Percentiles rank a stretch among this genome's conserved stretches.
Evolutionary conservation across 2,888 invertebrate species (phyloP).

Genomic region (Mantis religiosa): DNA sequence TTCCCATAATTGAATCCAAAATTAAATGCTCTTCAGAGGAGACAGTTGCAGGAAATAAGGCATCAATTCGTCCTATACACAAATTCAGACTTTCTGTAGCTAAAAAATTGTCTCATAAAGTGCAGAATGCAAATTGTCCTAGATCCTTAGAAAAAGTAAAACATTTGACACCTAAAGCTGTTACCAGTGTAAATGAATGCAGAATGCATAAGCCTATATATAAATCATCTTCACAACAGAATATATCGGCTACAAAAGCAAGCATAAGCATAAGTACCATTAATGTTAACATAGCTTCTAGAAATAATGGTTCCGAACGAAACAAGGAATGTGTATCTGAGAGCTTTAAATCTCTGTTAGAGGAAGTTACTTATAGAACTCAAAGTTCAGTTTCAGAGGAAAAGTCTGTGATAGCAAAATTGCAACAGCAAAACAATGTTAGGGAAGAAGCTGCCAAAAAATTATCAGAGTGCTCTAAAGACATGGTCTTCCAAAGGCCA

Average conservation of each 20-base stretch:
- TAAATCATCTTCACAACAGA: neutral
- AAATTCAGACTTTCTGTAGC: neutral
- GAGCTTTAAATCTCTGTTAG: neutral
- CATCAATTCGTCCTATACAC: neutral
- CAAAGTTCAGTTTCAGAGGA: neutral
- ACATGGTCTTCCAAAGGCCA: neutral
- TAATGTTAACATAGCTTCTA: neutral
- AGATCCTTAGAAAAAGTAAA: neutral
- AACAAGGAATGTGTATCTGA: neutral
- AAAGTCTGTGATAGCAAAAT: neutral
- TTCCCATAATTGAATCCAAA: neutral
- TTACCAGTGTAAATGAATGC: neutral
- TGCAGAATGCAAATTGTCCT: neutral
- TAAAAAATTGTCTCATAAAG: neutral
- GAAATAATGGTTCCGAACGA: neutral
- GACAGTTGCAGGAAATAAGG: neutral
- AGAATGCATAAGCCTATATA: neutral
- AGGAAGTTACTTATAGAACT: neutral
- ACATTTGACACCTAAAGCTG: neutral
- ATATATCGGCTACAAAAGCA: neutral
- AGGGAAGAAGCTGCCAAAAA: neutral
- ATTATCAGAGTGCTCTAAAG: neutral
- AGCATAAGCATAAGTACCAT: neutral
- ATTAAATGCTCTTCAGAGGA: neutral
- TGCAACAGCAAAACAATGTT: neutral